Evolutionary conservation across 2,888 invertebrate species (phyloP), one percentile per base, ranked within the genome.

Genomic region (Lomographa bimaculata): DNA sequence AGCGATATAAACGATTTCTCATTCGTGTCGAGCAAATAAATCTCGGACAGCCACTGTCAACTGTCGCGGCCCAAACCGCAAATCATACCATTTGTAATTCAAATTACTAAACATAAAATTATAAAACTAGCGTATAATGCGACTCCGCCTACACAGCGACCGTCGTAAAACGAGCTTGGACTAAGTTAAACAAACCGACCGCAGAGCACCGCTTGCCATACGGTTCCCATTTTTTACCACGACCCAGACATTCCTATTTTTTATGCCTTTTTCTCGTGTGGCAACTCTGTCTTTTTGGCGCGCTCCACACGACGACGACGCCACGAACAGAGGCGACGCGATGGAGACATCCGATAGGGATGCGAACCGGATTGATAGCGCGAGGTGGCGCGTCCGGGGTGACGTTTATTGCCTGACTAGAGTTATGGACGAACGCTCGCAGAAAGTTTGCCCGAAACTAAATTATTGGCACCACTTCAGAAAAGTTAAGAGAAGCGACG

Each of bases 391-490:
- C 65, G 67, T 63, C 70, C 70, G 57, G 46, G 62, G 54, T 70
- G 82, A 84, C 83, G 64, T 82, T 86, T 86, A 87, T 80, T 69
- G 75, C 81, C 71, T 64, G 64, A 56, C 55, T 50, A 64, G 73
- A 85, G 69, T 81, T 80, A 83, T 79, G 69, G 75, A 60, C 53
- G 61, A 54, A 53, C 60, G 68, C 67, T 62, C 67, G 71, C 67
- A 65, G 69, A 79, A 79, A 80, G 62, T 79, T 74, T 60, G 73
- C 67, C 72, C 64, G 68, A 66, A 74, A 77, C 71, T 74, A 72
- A 60, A 77, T 79, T 78, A 83, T 73, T 87, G 87, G 87, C 85
- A 69, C 49, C 64, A 66, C 70, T 82, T 85, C 87, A 87, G 71
- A 36, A 61, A 57, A 43, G 63, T 7, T 64, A 56, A 69, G 74